These are phyloP conservation scores for Actenoides lindsayi DNA, from an alignment of 2,113 vertebrate genomes.

Conservation along the genomic window DNA sequence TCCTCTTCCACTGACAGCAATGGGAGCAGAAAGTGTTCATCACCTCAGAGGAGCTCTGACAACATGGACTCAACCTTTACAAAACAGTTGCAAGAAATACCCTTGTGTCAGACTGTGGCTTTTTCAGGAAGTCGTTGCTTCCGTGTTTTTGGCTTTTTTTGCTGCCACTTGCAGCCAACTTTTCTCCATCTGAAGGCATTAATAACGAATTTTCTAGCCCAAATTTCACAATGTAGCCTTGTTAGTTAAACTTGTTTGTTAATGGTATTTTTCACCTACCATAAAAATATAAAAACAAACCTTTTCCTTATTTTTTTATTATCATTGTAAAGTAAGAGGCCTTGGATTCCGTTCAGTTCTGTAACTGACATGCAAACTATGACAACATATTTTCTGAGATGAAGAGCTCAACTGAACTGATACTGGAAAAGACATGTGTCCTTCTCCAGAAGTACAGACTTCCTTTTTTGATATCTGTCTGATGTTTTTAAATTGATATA, in stretches of 20 bases:
- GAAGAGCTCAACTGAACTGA: background rate
- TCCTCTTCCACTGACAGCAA: background rate
- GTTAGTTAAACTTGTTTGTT: background rate
- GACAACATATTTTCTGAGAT: background rate
- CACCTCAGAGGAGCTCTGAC: background rate
- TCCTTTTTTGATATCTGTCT: background rate
- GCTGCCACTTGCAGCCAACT: background rate
- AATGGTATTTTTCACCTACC: background rate
- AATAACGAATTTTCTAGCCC: background rate
- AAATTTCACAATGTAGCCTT: background rate
- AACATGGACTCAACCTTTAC: background rate
- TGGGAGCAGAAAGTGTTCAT: background rate
- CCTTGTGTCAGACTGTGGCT: background rate
- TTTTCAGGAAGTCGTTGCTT: background rate
- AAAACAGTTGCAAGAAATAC: background rate
- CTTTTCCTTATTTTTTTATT: background rate
- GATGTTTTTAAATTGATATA: background rate
- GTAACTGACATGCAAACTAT: background rate
- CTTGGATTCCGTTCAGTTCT: background rate
- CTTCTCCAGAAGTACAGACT: background rate
- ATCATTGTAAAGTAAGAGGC: background rate
- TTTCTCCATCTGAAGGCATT: background rate
- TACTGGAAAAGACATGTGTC: background rate
- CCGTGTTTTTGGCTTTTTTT: background rate
- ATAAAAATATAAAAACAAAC: background rate